Evolutionary conservation across 1,140 invertebrate genomes (phyloP).

Genomic region (Reticulitermes speratus): DNA sequence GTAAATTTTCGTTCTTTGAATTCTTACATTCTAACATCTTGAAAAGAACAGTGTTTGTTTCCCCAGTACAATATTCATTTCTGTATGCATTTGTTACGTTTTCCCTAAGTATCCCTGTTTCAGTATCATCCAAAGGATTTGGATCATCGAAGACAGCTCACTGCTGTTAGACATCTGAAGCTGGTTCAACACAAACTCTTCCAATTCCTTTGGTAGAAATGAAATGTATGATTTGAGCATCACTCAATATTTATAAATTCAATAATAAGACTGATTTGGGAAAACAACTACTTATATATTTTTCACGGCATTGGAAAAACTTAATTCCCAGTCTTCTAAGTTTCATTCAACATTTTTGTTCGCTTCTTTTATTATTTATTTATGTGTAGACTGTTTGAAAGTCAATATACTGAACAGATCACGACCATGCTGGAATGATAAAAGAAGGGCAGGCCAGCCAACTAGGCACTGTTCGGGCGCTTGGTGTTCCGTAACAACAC

Average conservation of each 20-base stretch:
- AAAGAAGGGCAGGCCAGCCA: not conserved
- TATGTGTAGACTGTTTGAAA: not conserved
- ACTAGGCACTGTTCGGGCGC: constrained; percentile 12
- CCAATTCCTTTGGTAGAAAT: not conserved
- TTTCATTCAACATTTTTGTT: constrained; percentile 29
- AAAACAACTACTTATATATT: constrained; percentile 29
- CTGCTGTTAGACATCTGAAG: not conserved
- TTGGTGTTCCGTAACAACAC: constrained; percentile 12
- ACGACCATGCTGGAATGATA: not conserved
- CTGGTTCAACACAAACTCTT: not conserved
- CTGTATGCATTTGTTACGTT: not conserved
- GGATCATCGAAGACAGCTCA: too few relatives aligned
- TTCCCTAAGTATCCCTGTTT: constrained; percentile 9
- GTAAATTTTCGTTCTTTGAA: not conserved
- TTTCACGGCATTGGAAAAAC: constrained; percentile 31
- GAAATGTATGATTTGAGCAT: constrained; percentile 30
- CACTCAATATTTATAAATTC: constrained; percentile 30
- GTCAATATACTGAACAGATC: not conserved
- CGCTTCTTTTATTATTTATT: constrained; percentile 13
- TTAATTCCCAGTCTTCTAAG: constrained; percentile 35
- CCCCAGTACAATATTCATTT: not conserved
- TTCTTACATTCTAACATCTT: constrained; percentile 3
- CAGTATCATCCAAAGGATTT: not conserved
- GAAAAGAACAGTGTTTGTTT: constrained; percentile 1
- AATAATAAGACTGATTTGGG: constrained; percentile 30